Conservation (phyloP, 2,797 vertebrate species). For the Otolemur crassicaudatus region DNA sequence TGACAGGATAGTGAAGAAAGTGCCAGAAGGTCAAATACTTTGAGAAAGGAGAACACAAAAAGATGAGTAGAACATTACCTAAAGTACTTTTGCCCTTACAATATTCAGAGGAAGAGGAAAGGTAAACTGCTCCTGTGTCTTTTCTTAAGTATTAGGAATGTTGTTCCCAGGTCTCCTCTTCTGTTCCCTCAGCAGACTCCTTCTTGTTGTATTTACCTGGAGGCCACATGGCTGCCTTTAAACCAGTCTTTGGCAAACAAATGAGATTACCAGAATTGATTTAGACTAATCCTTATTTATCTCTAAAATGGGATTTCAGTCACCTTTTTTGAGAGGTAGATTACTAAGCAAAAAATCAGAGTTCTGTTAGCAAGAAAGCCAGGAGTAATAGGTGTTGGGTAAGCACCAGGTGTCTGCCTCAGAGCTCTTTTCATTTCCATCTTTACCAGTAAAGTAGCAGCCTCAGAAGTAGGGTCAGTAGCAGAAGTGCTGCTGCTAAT, state of each 20-base stretch:
- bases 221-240: neutral
- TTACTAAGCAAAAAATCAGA: slow-evolving; percentile 43
- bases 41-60: neutral
- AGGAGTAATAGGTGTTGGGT: neutral
- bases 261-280: neutral
- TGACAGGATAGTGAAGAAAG: neutral
- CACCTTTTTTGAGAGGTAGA: neutral
- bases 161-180: neutral
- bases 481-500: neutral
- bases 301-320: neutral
- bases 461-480: neutral
- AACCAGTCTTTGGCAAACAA: neutral
- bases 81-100: neutral
- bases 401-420: neutral
- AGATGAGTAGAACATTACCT: neutral
- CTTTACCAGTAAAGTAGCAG: neutral
- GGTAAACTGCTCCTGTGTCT: neutral
- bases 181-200: neutral
- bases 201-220: neutral
- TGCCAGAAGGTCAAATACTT: neutral
- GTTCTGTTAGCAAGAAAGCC: slow-evolving; percentile 6
- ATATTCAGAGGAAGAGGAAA: neutral
- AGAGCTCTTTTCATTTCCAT: neutral
- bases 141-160: neutral
- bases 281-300: slow-evolving; percentile 21